phyloP scores from a whole-genome alignment of 2,888 invertebrate species.

The Thumatha senex region DNA sequence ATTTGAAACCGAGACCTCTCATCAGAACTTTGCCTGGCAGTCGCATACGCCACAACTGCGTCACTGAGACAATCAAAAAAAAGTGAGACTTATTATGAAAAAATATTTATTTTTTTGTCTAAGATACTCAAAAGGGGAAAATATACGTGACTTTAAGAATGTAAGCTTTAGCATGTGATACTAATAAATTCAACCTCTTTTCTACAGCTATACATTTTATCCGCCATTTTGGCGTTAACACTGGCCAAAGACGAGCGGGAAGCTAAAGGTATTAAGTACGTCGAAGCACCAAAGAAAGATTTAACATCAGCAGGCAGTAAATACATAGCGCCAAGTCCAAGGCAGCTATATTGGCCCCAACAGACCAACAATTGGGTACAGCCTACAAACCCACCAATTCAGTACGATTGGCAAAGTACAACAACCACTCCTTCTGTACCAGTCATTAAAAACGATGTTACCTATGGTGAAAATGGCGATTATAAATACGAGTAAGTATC shows the following conservation, averaged over 20 bases:
- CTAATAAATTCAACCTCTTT: constrained; percentile 1
- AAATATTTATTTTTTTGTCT: no score
- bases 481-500: constrained; percentile 81
- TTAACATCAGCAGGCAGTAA: constrained; percentile 46
- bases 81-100: no score
- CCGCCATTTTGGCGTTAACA: constrained; percentile 61
- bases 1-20: no score
- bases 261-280: constrained; percentile 24
- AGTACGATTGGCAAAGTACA: no score
- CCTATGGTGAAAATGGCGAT: constrained; percentile 71
- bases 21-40: no score
- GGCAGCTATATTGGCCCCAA: constrained; percentile 40
- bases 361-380: not conserved
- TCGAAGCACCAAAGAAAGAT: constrained; percentile 56
- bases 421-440: constrained; percentile 58
- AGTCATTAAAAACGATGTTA: constrained; percentile 75
- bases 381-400: constrained; percentile 24
- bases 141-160: no score
- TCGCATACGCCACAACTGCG: no score
- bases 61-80: no score
- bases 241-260: constrained; percentile 46
- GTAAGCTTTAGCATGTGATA: no score
- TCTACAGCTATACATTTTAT: constrained; percentile 58
- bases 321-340: constrained; percentile 45
- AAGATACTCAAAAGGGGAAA: no score